Evolutionary conservation across 2,113 vertebrate species (phyloP).

Genomic region (Halcyon senegalensis): DNA sequence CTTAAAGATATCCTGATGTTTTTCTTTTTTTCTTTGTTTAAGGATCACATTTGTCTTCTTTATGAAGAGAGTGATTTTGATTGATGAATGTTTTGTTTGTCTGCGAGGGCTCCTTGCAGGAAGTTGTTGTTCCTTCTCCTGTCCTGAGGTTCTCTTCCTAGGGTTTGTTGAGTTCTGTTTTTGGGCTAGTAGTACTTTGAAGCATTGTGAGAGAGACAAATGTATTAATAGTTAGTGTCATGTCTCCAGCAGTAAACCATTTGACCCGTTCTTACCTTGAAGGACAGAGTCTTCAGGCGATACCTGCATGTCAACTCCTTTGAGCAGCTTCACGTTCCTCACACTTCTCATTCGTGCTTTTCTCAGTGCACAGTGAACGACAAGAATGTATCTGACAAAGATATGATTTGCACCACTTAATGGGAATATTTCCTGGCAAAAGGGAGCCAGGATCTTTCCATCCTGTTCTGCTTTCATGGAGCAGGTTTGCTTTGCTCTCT

Average conservation of each 20-base stretch:
- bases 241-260: background rate
- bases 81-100: background rate
- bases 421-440: too few species aligned
- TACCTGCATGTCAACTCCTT: background rate
- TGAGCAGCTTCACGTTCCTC: too few species aligned
- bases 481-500: too few species aligned
- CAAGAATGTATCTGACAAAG: too few species aligned
- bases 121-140: background rate
- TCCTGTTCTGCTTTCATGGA: too few species aligned
- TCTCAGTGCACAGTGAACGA: too few species aligned
- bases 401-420: too few species aligned
- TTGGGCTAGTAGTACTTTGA: background rate
- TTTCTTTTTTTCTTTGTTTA: background rate
- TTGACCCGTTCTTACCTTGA: background rate
- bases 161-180: background rate
- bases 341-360: too few species aligned
- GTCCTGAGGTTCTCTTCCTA: background rate
- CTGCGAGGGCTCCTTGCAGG: background rate
- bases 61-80: background rate
- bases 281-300: background rate
- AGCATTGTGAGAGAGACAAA: background rate
- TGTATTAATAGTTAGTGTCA: background rate
- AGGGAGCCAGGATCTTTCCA: too few species aligned
- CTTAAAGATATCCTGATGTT: background rate
- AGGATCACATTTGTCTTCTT: background rate